Conservation (phyloP, 2,888 invertebrate genomes). For the Hirudinaria manillensis region DNA sequence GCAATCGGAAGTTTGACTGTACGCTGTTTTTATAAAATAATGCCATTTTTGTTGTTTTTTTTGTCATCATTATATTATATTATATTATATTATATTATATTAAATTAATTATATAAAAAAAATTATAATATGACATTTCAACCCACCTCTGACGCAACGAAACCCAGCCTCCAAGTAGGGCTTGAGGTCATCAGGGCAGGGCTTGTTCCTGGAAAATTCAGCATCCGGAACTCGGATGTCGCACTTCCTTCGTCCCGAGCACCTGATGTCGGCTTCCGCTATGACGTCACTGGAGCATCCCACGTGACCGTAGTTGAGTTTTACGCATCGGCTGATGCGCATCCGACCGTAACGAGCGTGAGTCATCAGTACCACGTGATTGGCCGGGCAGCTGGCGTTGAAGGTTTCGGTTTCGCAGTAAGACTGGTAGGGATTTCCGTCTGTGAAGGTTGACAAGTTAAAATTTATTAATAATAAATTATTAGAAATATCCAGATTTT, state of each 20-base stretch:
- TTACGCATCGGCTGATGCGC: constrained; percentile 38
- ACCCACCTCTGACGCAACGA: constrained; percentile 38
- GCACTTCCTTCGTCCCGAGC: constrained; percentile 37
- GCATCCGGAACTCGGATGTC: constrained; percentile 37
- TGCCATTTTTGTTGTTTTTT: background rate
- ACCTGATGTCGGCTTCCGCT: constrained; percentile 34
- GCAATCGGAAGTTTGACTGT: constrained; percentile 1
- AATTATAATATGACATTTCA: background rate
- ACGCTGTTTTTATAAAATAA: background rate
- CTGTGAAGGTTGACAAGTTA: background rate
- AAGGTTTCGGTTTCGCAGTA: constrained; percentile 38
- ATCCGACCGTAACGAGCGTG: constrained; percentile 39
- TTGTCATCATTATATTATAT: background rate
- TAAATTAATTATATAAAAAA: too few species aligned
- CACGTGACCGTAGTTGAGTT: constrained; percentile 38
- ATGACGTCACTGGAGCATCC: constrained; percentile 39
- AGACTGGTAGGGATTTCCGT: background rate
- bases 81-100: background rate
- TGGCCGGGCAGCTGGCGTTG: constrained; percentile 36
- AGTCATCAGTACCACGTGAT: constrained; percentile 36
- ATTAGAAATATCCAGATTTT: too few species aligned
- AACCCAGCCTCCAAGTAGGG: constrained; percentile 39
- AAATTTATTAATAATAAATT: too few species aligned
- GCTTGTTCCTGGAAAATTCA: constrained; percentile 34
- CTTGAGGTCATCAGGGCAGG: constrained; percentile 39